Percentiles rank a stretch among this genome's conserved stretches.
Evolutionary conservation across 2,113 vertebrate genomes (phyloP).

Genomic region (Vidua chalybeata): DNA sequence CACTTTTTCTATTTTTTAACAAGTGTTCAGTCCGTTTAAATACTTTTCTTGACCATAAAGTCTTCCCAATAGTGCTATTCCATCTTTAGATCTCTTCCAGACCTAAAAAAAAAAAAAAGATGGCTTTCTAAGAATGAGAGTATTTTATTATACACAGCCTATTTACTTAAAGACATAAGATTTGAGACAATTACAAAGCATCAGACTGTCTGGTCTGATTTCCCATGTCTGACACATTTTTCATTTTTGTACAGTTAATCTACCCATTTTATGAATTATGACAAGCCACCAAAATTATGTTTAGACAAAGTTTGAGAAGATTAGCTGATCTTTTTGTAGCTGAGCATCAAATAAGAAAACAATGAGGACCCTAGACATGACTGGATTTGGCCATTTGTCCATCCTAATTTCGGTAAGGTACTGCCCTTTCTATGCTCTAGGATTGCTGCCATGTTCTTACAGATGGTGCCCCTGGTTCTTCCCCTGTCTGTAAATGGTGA

Average conservation of each 20-base stretch:
- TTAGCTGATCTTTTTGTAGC: neutral
- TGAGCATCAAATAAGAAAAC: neutral
- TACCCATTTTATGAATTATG: neutral
- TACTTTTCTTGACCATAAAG: neutral
- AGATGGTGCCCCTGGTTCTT: neutral
- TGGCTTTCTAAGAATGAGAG: neutral
- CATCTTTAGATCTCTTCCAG: neutral
- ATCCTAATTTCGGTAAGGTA: neutral
- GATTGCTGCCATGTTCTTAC: neutral
- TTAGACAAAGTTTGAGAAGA: neutral
- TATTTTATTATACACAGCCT: neutral
- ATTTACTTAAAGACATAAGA: neutral
- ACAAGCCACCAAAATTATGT: neutral
- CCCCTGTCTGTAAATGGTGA: neutral
- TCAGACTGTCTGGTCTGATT: neutral
- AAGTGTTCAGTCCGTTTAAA: neutral
- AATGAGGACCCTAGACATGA: fast-evolving
- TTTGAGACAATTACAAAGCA: neutral
- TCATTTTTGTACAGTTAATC: neutral
- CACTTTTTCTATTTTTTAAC: neutral
- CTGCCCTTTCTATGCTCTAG: neutral
- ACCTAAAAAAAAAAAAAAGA: neutral
- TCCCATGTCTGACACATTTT: neutral
- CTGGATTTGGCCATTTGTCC: neutral
- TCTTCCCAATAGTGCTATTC: neutral